These are phyloP conservation scores for Galago senegalensis DNA, from an alignment of 2,797 vertebrate genomes.

Conservation along the genomic window DNA sequence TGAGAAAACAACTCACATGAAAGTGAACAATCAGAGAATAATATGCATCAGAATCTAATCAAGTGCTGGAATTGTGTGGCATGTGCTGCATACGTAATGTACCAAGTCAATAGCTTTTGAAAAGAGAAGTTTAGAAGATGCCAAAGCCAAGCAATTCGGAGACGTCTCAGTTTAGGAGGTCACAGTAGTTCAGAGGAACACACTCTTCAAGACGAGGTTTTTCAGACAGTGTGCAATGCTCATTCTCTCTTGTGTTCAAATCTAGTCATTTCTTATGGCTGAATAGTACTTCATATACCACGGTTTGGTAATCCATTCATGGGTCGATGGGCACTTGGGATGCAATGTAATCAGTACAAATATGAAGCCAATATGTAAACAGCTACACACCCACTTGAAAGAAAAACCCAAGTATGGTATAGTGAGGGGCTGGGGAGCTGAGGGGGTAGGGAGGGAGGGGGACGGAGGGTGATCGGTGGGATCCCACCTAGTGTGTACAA, in stretches of 20 bases:
- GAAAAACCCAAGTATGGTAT: too few relatives aligned
- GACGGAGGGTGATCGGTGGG: too few relatives aligned
- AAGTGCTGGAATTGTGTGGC: not conserved
- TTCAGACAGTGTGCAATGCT: not conserved
- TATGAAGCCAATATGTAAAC: too few relatives aligned
- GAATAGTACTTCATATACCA: too few relatives aligned
- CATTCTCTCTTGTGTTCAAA: not conserved
- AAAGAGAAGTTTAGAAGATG: not conserved
- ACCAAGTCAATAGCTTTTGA: not conserved
- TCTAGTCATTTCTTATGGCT: not conserved
- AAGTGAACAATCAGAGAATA: slow-evolving; percentile 10
- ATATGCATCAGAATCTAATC: slow-evolving; percentile 40
- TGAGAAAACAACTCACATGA: slow-evolving; percentile 48
- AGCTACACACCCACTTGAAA: too few relatives aligned
- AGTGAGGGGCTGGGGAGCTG: too few relatives aligned
- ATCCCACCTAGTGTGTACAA: too few relatives aligned
- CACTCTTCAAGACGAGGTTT: not conserved
- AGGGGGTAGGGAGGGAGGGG: too few relatives aligned
- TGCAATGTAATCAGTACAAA: too few relatives aligned
- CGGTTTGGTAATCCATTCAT: too few relatives aligned
- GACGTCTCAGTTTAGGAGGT: not conserved
- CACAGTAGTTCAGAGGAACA: not conserved
- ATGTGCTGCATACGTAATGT: not conserved
- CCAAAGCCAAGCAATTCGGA: not conserved
- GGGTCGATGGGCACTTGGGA: too few relatives aligned